Evolutionary conservation across 2,888 invertebrate genomes (phyloP).

Genomic region (Drosophila eohydei): DNA sequence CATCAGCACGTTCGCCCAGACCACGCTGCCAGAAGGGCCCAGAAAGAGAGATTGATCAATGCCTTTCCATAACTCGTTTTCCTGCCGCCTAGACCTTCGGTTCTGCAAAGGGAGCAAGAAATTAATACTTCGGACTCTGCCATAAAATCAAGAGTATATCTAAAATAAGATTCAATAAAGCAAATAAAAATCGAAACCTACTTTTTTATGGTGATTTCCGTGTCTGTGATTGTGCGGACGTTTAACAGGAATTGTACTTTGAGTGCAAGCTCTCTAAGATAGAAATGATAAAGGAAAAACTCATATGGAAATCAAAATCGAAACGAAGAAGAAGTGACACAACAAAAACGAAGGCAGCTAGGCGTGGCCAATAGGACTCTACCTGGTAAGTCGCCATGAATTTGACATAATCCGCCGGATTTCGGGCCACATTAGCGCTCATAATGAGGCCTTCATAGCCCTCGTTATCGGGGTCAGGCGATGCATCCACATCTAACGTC

Average conservation of each 20-base stretch:
- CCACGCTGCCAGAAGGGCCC: constrained; percentile 84
- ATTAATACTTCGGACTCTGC: background rate
- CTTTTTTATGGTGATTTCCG: constrained; percentile 59
- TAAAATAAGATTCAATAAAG: background rate
- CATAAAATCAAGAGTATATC: too few relatives aligned
- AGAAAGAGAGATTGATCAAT: constrained; percentile 84
- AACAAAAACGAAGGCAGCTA: constrained; percentile 1
- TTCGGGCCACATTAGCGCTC: constrained; percentile 81
- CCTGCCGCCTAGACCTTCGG: constrained; percentile 82
- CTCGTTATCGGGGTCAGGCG: constrained; percentile 47
- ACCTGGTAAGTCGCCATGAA: constrained; percentile 85
- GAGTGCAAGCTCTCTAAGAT: constrained; percentile 83
- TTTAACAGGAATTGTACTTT: constrained; percentile 80
- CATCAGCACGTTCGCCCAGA: constrained; percentile 84
- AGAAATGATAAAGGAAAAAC: constrained; percentile 39
- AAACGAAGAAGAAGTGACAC: constrained; percentile 13
- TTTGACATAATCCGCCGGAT: constrained; percentile 81
- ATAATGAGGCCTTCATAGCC: constrained; percentile 83
- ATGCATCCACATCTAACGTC: constrained; percentile 42
- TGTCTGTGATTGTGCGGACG: background rate
- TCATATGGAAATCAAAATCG: constrained; percentile 30
- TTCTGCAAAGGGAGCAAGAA: constrained; percentile 48
- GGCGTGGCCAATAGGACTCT: background rate
- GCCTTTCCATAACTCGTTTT: constrained; percentile 84
- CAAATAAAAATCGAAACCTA: constrained; percentile 64